A percentile compares a stretch with the other conserved stretches of the same genome.
Evolutionary conservation across 2,888 invertebrate species (phyloP).

Genomic region (Rhagonycha lutea): DNA sequence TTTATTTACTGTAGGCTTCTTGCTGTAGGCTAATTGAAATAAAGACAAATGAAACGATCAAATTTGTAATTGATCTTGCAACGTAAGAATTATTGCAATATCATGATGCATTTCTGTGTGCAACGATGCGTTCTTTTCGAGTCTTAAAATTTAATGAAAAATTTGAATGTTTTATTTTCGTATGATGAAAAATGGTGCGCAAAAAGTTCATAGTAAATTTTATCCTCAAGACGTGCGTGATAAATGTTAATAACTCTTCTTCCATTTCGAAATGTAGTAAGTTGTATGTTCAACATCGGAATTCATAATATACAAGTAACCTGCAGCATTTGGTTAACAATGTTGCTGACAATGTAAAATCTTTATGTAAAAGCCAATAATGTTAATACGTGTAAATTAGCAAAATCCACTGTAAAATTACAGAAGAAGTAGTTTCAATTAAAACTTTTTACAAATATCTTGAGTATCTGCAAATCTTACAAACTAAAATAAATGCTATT

Average conservation of each 20-base stretch:
- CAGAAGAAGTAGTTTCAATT: background rate
- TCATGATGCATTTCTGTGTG: background rate
- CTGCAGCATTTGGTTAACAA: background rate
- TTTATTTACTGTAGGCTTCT: background rate
- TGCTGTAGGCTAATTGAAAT: background rate
- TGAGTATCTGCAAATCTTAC: no score
- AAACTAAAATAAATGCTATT: background rate
- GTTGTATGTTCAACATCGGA: slow-evolving; percentile 14
- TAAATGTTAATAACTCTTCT: slow-evolving; percentile 24
- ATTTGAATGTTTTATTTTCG: background rate
- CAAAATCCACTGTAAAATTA: background rate
- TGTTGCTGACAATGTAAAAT: background rate
- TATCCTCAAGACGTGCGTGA: slow-evolving; percentile 26
- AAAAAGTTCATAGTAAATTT: slow-evolving; percentile 17
- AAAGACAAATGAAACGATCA: background rate
- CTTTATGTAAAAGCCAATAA: background rate
- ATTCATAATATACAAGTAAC: slow-evolving; percentile 15
- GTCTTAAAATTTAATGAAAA: background rate
- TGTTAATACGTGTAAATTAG: background rate
- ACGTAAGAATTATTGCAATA: background rate
- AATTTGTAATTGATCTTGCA: background rate
- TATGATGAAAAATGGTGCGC: background rate
- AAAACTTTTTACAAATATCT: no score
- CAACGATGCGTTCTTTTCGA: background rate
- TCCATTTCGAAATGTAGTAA: slow-evolving; percentile 16